phyloP scores from a whole-genome alignment of 2,113 vertebrate species.

The Lipophrys pholis region DNA sequence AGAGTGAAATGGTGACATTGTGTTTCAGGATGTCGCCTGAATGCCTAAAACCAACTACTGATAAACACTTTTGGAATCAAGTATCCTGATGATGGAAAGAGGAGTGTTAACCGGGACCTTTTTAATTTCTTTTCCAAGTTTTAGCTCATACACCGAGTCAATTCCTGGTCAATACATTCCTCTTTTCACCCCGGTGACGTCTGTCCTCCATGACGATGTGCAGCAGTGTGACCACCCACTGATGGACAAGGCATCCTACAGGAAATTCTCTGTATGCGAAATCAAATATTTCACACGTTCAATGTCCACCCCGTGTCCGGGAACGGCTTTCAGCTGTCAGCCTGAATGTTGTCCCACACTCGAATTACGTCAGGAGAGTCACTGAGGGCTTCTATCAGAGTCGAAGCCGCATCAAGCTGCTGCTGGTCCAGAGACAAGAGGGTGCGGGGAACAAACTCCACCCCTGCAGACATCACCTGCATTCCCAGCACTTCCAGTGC shows the following conservation, averaged over 20 bases:
- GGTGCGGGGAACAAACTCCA: conserved; percentile 85
- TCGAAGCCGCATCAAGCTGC: conserved; percentile 80
- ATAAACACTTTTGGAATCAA: no score
- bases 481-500: conserved; percentile 83
- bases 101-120: no score
- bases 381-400: conserved; percentile 82
- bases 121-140: no score
- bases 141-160: no score
- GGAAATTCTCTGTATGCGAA: conserved; percentile 8
- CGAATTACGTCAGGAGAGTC: conserved; percentile 83
- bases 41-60: no score
- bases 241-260: not conserved
- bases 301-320: conserved; percentile 20
- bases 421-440: conserved; percentile 71
- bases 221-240: not conserved
- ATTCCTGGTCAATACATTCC: not conserved
- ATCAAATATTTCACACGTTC: conserved; percentile 6
- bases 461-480: conserved; percentile 72
- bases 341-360: conserved; percentile 90
- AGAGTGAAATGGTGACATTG: not conserved
- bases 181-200: not conserved
- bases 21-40: not conserved
- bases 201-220: conserved; percentile 1
- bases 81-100: no score
- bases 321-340: conserved; percentile 53